Percentiles rank a stretch among this genome's conserved stretches.
phyloP scores from a whole-genome alignment of 2,888 invertebrate genomes.

The Scaptomyza polygonia region DNA sequence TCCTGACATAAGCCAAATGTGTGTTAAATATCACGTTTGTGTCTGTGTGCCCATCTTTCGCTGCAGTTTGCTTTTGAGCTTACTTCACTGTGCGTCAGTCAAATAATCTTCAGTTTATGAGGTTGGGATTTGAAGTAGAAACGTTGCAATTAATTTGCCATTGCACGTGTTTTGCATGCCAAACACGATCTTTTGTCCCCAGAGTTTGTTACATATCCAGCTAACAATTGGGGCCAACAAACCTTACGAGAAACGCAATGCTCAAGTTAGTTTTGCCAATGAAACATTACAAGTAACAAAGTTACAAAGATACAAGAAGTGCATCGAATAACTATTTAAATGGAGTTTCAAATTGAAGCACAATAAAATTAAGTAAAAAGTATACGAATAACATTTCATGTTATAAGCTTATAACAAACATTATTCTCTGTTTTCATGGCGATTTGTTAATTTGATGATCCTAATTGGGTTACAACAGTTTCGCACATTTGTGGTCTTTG shows the following conservation, averaged over 20 bases:
- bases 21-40: constrained; percentile 6
- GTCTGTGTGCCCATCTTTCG: constrained; percentile 13
- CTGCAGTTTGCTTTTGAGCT: constrained; percentile 39
- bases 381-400: too few relatives aligned
- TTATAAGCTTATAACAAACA: too few relatives aligned
- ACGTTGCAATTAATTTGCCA: constrained; percentile 76
- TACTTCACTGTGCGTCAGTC: constrained; percentile 22
- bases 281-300: background rate
- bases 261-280: constrained; percentile 18
- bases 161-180: constrained; percentile 70
- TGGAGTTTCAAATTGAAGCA: too few relatives aligned
- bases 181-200: constrained; percentile 46
- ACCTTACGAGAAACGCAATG: constrained; percentile 3
- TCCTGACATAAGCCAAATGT: background rate
- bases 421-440: too few relatives aligned
- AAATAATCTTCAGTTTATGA: constrained; percentile 77
- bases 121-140: constrained; percentile 73
- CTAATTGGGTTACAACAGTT: constrained; percentile 63
- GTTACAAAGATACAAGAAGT: background rate
- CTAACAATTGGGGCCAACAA: constrained; percentile 15
- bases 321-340: too few relatives aligned
- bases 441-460: too few relatives aligned
- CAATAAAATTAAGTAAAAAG: too few relatives aligned
- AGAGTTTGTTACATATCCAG: constrained; percentile 18
- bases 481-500: constrained; percentile 56